phyloP scores from a whole-genome alignment of 1,140 invertebrate species.

The Microplitis demolitor region DNA sequence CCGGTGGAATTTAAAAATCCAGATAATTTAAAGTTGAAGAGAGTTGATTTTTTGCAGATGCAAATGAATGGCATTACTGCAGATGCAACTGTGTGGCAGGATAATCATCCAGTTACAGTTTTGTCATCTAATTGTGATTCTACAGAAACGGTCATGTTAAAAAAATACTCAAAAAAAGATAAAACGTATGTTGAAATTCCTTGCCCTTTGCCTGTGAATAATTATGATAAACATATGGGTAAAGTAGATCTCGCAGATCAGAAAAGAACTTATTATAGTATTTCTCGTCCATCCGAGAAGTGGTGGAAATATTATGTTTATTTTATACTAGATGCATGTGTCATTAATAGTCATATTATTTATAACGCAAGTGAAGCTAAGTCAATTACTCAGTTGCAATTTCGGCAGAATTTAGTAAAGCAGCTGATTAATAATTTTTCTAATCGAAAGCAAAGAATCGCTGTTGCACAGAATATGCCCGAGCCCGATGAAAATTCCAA shows the following conservation, averaged over 20 bases:
- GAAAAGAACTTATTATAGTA: slow-evolving; percentile 26
- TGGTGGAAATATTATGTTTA: slow-evolving; percentile 32
- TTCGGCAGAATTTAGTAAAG: not conserved
- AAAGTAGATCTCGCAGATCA: slow-evolving; percentile 28
- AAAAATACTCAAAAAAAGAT: slow-evolving; percentile 5
- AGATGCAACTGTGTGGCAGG: slow-evolving; percentile 23
- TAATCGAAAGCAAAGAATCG: not conserved
- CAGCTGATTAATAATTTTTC: slow-evolving; percentile 7
- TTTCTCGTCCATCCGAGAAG: not conserved
- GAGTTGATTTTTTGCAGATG: slow-evolving; percentile 6
- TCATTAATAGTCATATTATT: slow-evolving; percentile 25
- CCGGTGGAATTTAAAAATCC: slow-evolving; percentile 23
- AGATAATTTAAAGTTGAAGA: slow-evolving; percentile 24
- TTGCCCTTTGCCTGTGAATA: slow-evolving; percentile 3
- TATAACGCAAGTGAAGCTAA: slow-evolving; percentile 12
- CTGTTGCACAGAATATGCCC: not conserved
- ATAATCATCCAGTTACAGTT: slow-evolving; percentile 20
- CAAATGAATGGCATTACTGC: slow-evolving; percentile 12
- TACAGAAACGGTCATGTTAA: not conserved
- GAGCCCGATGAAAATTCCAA: not conserved
- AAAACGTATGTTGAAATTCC: not conserved
- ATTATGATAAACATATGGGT: slow-evolving; percentile 24
- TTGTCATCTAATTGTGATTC: slow-evolving; percentile 23
- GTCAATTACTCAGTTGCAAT: not conserved
- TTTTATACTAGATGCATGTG: slow-evolving; percentile 17